Percentiles rank a stretch among this genome's conserved stretches.
These are phyloP conservation scores for Tipula vernalis DNA, from an alignment of 2,888 invertebrate species.

Conservation along the genomic window DNA sequence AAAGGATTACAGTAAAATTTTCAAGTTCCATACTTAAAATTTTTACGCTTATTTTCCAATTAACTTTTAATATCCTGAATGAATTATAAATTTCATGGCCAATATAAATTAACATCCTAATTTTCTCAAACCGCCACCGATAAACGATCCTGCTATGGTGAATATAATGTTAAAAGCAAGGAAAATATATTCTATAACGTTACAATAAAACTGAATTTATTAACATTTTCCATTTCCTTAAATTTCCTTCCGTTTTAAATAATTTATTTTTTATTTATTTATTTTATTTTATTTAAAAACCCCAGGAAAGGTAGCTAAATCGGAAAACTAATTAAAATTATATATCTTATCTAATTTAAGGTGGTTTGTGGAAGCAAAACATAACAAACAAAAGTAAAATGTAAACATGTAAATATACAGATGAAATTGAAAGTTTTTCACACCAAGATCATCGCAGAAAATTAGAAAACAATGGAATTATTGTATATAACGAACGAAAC, in stretches of 20 bases:
- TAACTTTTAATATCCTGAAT: not conserved
- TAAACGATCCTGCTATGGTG: not conserved
- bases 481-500: not conserved
- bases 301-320: not conserved
- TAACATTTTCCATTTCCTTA: not conserved
- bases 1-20: not conserved
- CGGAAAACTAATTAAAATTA: not conserved
- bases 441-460: not conserved
- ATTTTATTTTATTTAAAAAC: not conserved
- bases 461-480: not conserved
- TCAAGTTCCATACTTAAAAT: not conserved
- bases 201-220: not conserved
- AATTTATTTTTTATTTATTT: not conserved
- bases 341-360: not conserved
- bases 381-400: not conserved
- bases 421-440: not conserved
- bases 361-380: not conserved
- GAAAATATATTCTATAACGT: not conserved
- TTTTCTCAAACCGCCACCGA: not conserved
- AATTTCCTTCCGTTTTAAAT: not conserved
- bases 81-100: not conserved
- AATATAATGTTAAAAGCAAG: not conserved
- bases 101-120: not conserved
- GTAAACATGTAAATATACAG: not conserved
- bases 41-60: not conserved